Evolutionary conservation across 2,797 vertebrate genomes (phyloP).

Genomic region (Stomatorhinus walkeri): DNA sequence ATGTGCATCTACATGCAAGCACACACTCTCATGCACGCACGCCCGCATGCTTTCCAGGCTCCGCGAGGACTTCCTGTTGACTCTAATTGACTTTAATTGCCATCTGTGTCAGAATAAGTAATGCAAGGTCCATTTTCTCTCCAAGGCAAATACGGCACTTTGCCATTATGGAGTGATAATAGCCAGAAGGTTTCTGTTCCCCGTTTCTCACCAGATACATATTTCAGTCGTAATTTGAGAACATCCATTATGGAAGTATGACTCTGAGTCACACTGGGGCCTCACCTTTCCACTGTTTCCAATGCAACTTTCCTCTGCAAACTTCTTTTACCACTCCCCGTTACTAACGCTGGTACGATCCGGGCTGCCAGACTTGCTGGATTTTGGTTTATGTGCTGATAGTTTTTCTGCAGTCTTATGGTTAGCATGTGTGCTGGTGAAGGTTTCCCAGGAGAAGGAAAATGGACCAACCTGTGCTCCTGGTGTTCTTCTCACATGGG

Average conservation of each 20-base stretch:
- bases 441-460: conserved; percentile 20
- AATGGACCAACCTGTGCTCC: conserved; percentile 15
- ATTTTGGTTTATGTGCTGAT: background rate
- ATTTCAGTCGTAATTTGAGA: background rate
- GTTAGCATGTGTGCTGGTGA: background rate
- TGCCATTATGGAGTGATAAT: conserved; percentile 5
- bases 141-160: conserved; percentile 6
- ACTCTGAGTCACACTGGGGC: background rate
- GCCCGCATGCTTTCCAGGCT: background rate
- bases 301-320: background rate
- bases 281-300: background rate
- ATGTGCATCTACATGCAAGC: background rate
- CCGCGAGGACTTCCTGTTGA: background rate
- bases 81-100: background rate
- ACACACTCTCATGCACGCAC: background rate
- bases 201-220: background rate
- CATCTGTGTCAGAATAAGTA: conserved; percentile 5
- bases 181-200: background rate
- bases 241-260: background rate
- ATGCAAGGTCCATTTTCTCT: background rate
- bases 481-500: background rate
- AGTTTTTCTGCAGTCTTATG: background rate
- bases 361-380: background rate
- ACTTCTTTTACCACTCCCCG: background rate
- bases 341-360: background rate